Conservation (phyloP, 2,797 vertebrate species). For the Chiroxiphia lanceolata region DNA sequence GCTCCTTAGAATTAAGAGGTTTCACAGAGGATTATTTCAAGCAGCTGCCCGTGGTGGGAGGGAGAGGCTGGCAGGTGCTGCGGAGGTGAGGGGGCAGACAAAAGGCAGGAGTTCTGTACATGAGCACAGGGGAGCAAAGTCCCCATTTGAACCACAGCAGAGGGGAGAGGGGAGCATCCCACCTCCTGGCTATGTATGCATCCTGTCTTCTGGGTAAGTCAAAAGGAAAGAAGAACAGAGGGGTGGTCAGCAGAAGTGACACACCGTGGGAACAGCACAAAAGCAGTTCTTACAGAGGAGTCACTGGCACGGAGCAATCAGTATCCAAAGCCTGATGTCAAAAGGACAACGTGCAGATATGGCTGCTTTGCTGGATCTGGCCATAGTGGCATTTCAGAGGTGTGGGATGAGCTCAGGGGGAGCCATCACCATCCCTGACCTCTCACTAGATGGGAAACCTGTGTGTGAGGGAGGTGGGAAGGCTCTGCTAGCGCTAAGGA, state of each 20-base stretch:
- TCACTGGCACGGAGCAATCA: background rate
- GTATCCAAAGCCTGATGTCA: background rate
- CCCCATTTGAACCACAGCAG: background rate
- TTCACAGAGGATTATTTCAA: conserved; percentile 21
- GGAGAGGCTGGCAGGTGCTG: background rate
- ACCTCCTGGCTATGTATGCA: fast-evolving
- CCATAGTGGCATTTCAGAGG: background rate
- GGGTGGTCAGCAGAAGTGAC: background rate
- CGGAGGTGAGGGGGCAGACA: background rate
- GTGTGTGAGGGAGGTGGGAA: fast-evolving
- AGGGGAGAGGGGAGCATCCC: background rate
- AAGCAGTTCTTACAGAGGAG: background rate
- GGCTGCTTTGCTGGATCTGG: background rate
- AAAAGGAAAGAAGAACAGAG: background rate
- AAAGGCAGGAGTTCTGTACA: background rate
- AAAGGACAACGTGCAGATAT: fast-evolving
- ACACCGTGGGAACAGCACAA: fast-evolving
- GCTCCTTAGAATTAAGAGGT: conserved; percentile 53
- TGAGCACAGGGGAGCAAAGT: background rate
- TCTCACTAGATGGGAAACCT: background rate
- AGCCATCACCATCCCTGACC: background rate
- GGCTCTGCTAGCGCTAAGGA: background rate
- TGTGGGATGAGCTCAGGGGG: background rate
- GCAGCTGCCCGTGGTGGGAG: fast-evolving
- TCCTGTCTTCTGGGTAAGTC: background rate